A percentile compares a stretch with the other conserved stretches of the same genome.
Conservation (phyloP, 1,140 invertebrate genomes). For the Euura lappo region DNA sequence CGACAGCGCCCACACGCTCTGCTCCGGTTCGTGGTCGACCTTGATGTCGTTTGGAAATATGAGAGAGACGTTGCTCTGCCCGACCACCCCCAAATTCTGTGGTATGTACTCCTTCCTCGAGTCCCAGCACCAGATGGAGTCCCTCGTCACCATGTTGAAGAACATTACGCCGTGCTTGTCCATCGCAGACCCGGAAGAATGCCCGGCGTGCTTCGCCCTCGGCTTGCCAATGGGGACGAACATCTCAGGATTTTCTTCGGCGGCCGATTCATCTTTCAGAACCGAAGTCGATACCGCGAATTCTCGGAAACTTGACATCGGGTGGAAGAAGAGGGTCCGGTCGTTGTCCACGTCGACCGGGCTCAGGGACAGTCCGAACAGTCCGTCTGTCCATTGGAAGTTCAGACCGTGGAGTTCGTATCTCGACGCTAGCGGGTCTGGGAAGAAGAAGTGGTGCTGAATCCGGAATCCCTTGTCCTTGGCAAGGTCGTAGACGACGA, state of each 20-base stretch:
- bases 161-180: constrained; percentile 76
- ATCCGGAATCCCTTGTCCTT: constrained; percentile 74
- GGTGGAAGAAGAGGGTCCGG: constrained; percentile 75
- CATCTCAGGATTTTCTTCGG: constrained; percentile 60
- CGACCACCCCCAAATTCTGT: constrained; percentile 68
- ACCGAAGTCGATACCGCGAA: constrained; percentile 73
- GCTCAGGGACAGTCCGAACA: constrained; percentile 77
- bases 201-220: constrained; percentile 68
- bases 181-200: constrained; percentile 75
- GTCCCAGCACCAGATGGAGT: constrained; percentile 82
- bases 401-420: constrained; percentile 72
- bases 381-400: constrained; percentile 83
- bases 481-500: constrained; percentile 72
- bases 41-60: constrained; percentile 82
- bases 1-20: constrained; percentile 77
- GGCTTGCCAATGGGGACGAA: constrained; percentile 68
- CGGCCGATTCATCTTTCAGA: constrained; percentile 64
- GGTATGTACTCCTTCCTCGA: constrained; percentile 71
- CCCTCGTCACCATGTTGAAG: constrained; percentile 75
- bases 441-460: constrained; percentile 76
- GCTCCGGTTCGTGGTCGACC: constrained; percentile 70
- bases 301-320: constrained; percentile 79
- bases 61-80: constrained; percentile 64
- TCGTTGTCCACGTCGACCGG: constrained; percentile 64
- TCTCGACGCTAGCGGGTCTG: constrained; percentile 74